phyloP scores from a whole-genome alignment of 2,888 invertebrate genomes.

The Suillia variegata region DNA sequence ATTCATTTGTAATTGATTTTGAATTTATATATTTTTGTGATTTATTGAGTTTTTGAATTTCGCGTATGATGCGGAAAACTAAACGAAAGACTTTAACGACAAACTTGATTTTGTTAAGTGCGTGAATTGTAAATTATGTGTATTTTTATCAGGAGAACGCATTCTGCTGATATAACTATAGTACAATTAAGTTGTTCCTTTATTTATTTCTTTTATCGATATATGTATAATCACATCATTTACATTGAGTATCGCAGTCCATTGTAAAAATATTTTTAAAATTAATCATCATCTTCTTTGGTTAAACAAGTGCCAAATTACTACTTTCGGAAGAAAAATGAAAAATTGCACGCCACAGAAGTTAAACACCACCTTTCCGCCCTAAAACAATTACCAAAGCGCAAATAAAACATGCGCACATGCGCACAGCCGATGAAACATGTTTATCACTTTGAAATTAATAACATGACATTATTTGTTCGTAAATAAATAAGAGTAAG shows the following conservation, averaged over 20 bases:
- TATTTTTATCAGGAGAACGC: too few species aligned
- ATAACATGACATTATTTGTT: constrained; percentile 34
- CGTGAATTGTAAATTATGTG: too few species aligned
- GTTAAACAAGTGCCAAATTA: too few species aligned
- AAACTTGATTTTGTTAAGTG: neutral
- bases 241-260: too few species aligned
- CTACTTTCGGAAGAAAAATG: neutral
- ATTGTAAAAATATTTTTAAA: too few species aligned
- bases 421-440: too few species aligned
- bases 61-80: neutral
- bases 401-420: constrained; percentile 13
- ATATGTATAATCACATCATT: too few species aligned
- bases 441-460: constrained; percentile 37
- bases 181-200: too few species aligned
- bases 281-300: too few species aligned
- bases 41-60: constrained; percentile 24
- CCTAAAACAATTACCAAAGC: constrained; percentile 19
- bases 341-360: neutral
- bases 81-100: neutral
- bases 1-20: constrained; percentile 42
- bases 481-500: too few species aligned
- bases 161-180: too few species aligned
- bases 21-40: constrained; percentile 46
- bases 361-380: constrained; percentile 19
- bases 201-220: too few species aligned